These are phyloP conservation scores for Augochlorella aurata DNA, from an alignment of 2,888 invertebrate species.

Conservation along the genomic window DNA sequence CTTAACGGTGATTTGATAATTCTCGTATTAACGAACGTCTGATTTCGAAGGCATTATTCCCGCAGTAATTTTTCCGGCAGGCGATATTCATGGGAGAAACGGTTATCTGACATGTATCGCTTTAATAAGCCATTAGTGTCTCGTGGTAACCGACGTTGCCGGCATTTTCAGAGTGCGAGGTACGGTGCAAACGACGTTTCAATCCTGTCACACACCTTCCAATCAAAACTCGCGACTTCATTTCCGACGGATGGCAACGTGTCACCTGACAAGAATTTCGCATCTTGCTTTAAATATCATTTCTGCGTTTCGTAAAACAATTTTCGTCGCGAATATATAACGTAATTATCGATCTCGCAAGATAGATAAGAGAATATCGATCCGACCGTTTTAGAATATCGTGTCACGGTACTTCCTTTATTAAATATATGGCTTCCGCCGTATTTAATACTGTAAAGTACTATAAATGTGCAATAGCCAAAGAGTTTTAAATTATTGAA, in stretches of 20 bases:
- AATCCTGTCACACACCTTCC: constrained; percentile 41
- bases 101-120: constrained; percentile 23
- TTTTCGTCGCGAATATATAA: not conserved
- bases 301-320: not conserved
- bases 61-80: not conserved
- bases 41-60: not conserved
- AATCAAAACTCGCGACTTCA: constrained; percentile 55
- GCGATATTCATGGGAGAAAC: constrained; percentile 1
- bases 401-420: not conserved
- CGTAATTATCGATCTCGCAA: not conserved
- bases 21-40: not conserved
- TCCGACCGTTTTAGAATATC: not conserved
- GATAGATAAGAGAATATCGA: not conserved
- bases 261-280: not conserved
- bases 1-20: no score
- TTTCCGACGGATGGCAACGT: constrained; percentile 37
- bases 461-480: not conserved
- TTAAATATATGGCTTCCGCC: not conserved
- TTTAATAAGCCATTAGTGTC: constrained; percentile 54
- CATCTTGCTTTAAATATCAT: not conserved
- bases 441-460: not conserved
- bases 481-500: constrained; percentile 2
- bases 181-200: constrained; percentile 39
- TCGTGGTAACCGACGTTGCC: constrained; percentile 39
- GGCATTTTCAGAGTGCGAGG: constrained; percentile 28